Evolutionary conservation across 92 coral and sea anemone genomes (phyloP), one percentile per base, ranked within the genome.

Genomic region (Zoanthus sociatus): DNA sequence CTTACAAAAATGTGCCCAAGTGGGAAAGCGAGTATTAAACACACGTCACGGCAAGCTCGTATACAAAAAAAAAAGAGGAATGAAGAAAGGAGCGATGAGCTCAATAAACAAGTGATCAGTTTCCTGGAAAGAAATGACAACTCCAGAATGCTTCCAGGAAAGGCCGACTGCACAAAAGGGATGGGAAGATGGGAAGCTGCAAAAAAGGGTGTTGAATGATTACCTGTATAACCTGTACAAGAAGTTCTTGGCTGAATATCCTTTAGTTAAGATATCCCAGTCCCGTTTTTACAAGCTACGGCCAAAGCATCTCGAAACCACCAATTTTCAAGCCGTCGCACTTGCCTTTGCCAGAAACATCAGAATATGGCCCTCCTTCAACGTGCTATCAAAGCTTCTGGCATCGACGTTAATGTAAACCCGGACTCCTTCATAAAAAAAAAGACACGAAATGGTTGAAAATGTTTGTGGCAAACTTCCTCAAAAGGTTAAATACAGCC

Each of bases 41-140:
- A 61, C 68, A 61, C 68, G 30, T 61, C 68, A 61, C 31, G 30
- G 21, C 68, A 61, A 61, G 68, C 68, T 61, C 68, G 68, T 61
- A 61, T 61, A 61, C 68, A 61, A 61, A 21, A 67, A 48, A 48
- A 61, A 60, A 17, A 61, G 68, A 61, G 68, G 68, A 61, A 61
- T 61, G 68, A 61, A 61, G 68, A 61, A 61, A 61, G 68, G 68
- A 61, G 68, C 68, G 26, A 61, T 61, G 68, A 61, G 68, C 68
- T 61, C 68, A 61, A 61, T 18, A 61, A 61, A 61, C 68, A 61
- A 61, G 68, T 61, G 68, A 61, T 61, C 68, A 61, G 63, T 33
- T 83, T 69, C 33, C 87, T 83, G 44, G 77, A 83, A 44, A 83
- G 87, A 46, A 78, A 83, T 67, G 87, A 83, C 71, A 83, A 83